Evolutionary conservation across 2,797 vertebrate species (phyloP).

Genomic region (Propithecus deckenii): DNA sequence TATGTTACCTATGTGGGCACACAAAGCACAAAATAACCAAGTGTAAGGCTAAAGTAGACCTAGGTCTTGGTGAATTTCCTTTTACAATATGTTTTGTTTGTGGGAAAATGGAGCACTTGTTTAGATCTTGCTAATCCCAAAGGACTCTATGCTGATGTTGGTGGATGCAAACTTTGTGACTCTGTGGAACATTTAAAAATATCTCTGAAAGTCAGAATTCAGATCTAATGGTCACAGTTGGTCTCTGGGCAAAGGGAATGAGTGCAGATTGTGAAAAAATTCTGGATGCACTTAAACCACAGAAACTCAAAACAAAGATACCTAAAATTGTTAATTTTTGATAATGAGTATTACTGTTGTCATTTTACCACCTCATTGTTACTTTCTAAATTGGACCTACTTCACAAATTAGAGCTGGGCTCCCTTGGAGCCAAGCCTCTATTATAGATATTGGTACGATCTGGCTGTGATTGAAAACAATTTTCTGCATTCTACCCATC

Average conservation of each 20-base stretch:
- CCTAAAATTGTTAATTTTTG: slow-evolving; percentile 92
- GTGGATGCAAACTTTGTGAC: background rate
- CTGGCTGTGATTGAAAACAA: background rate
- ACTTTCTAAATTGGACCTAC: background rate
- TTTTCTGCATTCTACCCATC: background rate
- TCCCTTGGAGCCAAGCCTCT: background rate
- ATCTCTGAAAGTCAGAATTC: background rate
- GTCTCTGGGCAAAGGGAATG: slow-evolving; percentile 91
- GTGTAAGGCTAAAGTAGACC: slow-evolving; percentile 93
- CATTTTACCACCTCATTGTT: background rate
- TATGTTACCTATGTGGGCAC: slow-evolving; percentile 96
- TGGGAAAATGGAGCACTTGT: slow-evolving; percentile 93
- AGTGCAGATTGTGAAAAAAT: slow-evolving; percentile 95
- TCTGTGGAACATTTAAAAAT: background rate
- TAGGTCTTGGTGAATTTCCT: slow-evolving; percentile 92
- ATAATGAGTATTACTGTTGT: slow-evolving; percentile 37
- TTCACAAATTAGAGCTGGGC: background rate
- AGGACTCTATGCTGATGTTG: slow-evolving; percentile 92
- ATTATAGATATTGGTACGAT: background rate
- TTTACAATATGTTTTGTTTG: slow-evolving; percentile 98
- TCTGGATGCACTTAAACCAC: slow-evolving; percentile 61
- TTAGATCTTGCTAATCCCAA: slow-evolving; percentile 95
- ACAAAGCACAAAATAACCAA: slow-evolving; percentile 94
- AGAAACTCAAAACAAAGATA: slow-evolving; percentile 81
- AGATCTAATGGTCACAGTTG: slow-evolving; percentile 90